Percentiles rank a stretch among this genome's conserved stretches.
Conservation (phyloP, 2,113 vertebrate species). For the Mesoclemmys tuberculata region DNA sequence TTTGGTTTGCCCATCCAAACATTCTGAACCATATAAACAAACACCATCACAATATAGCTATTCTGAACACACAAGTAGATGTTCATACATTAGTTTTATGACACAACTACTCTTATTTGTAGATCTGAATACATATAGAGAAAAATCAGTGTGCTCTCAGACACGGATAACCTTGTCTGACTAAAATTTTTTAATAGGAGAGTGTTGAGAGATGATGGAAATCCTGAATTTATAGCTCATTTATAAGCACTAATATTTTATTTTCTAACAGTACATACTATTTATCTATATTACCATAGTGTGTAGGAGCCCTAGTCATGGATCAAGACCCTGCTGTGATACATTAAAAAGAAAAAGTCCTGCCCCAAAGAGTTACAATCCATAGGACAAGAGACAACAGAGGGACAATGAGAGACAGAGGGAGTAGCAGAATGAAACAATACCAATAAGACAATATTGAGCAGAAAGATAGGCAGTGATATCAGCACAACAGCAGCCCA, state of each 20-base stretch:
- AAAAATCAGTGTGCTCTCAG: background rate
- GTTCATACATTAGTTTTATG: background rate
- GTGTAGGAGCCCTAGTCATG: background rate
- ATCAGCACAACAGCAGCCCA: background rate
- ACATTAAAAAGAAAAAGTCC: background rate
- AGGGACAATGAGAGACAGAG: background rate
- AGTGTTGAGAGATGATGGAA: background rate
- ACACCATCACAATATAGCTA: background rate
- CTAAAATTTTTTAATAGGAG: background rate
- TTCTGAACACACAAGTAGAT: background rate
- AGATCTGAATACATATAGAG: background rate
- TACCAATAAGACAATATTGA: background rate
- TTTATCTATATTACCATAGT: background rate
- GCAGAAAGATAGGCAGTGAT: fast-evolving
- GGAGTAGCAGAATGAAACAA: background rate
- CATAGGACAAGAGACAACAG: background rate
- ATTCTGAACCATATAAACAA: background rate
- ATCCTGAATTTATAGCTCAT: background rate
- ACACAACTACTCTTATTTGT: background rate
- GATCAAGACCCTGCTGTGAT: background rate
- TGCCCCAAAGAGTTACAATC: background rate
- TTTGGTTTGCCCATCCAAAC: background rate
- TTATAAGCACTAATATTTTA: background rate
- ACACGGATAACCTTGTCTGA: background rate
- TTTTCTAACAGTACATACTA: background rate